These are phyloP conservation scores for Struthio camelus DNA, from an alignment of 2,113 vertebrate genomes.

Conservation along the genomic window DNA sequence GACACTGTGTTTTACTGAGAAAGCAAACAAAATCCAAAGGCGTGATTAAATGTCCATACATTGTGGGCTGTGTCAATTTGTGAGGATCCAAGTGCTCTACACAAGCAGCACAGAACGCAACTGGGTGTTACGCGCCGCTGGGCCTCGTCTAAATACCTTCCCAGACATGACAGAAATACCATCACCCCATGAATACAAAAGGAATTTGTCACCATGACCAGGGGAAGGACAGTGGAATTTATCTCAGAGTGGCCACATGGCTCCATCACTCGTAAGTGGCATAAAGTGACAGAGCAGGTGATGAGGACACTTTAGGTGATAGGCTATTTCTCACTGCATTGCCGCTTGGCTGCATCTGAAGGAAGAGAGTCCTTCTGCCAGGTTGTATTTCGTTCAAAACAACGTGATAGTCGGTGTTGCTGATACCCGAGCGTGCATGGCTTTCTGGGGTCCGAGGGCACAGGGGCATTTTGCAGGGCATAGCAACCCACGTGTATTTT, in stretches of 20 bases:
- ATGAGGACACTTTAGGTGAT: not conserved
- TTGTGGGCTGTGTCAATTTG: not conserved
- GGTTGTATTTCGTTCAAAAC: not conserved
- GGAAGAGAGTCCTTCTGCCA: not conserved
- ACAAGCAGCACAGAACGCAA: not conserved
- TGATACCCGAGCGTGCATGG: not conserved
- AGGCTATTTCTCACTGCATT: not conserved
- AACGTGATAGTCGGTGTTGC: not conserved
- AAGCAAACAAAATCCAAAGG: conserved; percentile 6
- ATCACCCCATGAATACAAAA: not conserved
- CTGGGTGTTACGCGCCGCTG: not conserved
- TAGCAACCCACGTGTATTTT: fast-evolving
- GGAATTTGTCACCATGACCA: not conserved
- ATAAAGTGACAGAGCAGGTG: not conserved
- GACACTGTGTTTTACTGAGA: not conserved
- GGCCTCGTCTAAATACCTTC: not conserved
- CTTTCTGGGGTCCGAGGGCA: not conserved
- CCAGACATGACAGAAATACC: not conserved
- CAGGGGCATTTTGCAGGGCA: not conserved
- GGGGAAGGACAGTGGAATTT: not conserved
- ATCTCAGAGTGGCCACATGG: not conserved
- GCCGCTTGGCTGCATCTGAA: not conserved
- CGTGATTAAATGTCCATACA: not conserved
- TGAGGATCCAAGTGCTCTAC: not conserved
- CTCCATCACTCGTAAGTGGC: not conserved